Percentiles rank a stretch among this genome's conserved stretches.
Evolutionary conservation across 1,140 invertebrate genomes (phyloP).

Genomic region (Latrodectus geometricus): DNA sequence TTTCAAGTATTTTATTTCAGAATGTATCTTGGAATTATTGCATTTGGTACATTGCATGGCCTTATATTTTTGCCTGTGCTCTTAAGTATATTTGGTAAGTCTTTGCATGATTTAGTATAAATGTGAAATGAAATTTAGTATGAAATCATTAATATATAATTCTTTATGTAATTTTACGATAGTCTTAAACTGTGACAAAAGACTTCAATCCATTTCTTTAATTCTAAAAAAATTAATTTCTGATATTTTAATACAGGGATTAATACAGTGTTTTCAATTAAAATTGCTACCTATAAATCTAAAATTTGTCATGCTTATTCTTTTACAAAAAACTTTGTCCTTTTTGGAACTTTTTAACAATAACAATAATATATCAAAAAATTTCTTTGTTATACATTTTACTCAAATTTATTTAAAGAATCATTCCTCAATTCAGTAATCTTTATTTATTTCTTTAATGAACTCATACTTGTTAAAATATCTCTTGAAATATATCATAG

Average conservation of each 20-base stretch:
- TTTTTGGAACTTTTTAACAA: neutral
- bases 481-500: neutral
- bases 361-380: neutral
- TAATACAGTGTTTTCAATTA: neutral
- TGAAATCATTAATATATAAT: neutral
- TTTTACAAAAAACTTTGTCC: neutral
- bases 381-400: neutral
- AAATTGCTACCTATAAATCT: too few species aligned
- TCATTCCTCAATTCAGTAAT: neutral
- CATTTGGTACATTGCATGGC: conserved; percentile 74
- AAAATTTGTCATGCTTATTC: too few species aligned
- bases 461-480: neutral
- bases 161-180: neutral
- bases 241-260: neutral
- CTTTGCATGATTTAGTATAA: neutral
- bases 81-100: conserved; percentile 71
- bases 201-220: neutral
- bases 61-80: conserved; percentile 74
- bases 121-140: neutral
- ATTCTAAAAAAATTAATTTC: neutral
- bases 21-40: conserved; percentile 75
- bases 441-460: neutral
- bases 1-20: conserved; percentile 76
- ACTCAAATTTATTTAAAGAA: neutral
- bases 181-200: neutral